Evolutionary conservation across 2,113 vertebrate species (phyloP).

Genomic region (Atractosteus spatula): DNA sequence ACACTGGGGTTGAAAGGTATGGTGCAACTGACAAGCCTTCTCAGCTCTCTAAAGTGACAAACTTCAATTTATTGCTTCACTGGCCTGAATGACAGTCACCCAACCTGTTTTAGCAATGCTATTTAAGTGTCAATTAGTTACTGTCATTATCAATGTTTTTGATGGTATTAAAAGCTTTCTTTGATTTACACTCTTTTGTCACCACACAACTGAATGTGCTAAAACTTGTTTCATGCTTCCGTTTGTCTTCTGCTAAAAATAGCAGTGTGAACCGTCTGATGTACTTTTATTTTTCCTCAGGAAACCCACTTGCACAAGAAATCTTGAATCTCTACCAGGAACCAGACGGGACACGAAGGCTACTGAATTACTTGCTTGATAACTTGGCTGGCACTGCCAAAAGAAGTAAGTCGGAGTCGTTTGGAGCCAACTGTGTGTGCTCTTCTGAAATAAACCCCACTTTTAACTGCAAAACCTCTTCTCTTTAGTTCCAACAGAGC

Average conservation of each 20-base stretch:
- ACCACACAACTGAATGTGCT: too few species aligned
- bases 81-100: too few species aligned
- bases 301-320: constrained; percentile 98
- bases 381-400: constrained; percentile 97
- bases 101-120: too few species aligned
- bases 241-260: background rate
- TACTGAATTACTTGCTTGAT: constrained; percentile 98
- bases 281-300: constrained; percentile 53
- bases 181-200: too few species aligned
- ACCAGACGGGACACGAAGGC: constrained; percentile 92
- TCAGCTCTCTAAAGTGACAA: too few species aligned
- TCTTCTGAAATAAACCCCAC: background rate
- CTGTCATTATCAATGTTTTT: too few species aligned
- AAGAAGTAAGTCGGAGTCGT: constrained; percentile 80
- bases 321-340: constrained; percentile 97
- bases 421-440: constrained; percentile 9
- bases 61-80: too few species aligned
- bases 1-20: constrained; percentile 98
- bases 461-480: background rate
- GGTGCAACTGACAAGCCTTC: constrained; percentile 22
- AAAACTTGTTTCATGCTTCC: too few species aligned
- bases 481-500: constrained; percentile 82
- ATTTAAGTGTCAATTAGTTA: too few species aligned
- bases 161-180: too few species aligned
- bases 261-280: background rate